Evolutionary conservation across 1,140 invertebrate genomes (phyloP).

Genomic region (Parapsyche elsis): DNA sequence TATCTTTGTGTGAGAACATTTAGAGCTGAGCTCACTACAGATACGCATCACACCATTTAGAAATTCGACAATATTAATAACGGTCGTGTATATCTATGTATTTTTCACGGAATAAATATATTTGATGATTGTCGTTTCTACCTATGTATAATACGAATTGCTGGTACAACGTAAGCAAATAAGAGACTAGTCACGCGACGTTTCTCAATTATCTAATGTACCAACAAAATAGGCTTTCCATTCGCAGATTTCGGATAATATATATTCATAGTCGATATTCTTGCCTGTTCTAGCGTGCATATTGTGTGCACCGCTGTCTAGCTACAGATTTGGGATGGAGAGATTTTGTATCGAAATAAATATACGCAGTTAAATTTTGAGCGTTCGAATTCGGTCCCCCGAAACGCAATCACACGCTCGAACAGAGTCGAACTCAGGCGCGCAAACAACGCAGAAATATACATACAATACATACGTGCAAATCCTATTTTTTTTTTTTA

Average conservation of each 20-base stretch:
- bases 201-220: constrained; percentile 27
- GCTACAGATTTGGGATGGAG: no score
- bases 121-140: no score
- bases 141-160: no score
- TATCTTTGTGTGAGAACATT: no score
- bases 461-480: neutral
- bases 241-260: constrained; percentile 5
- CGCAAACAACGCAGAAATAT: neutral
- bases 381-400: neutral
- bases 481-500: neutral
- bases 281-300: constrained; percentile 11
- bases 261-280: constrained; percentile 13
- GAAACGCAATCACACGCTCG: constrained; percentile 37
- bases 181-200: constrained; percentile 23
- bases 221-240: neutral
- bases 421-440: constrained; percentile 10
- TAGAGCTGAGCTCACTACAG: no score
- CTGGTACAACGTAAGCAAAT: constrained; percentile 10
- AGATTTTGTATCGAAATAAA: constrained; percentile 17
- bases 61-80: no score
- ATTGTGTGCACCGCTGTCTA: neutral
- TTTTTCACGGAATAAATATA: no score
- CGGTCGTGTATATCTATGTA: no score
- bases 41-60: no score
- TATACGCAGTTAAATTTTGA: constrained; percentile 29